Base-by-base conservation (phyloP, 2,113 vertebrate genomes). In the Abramis brama region DNA sequence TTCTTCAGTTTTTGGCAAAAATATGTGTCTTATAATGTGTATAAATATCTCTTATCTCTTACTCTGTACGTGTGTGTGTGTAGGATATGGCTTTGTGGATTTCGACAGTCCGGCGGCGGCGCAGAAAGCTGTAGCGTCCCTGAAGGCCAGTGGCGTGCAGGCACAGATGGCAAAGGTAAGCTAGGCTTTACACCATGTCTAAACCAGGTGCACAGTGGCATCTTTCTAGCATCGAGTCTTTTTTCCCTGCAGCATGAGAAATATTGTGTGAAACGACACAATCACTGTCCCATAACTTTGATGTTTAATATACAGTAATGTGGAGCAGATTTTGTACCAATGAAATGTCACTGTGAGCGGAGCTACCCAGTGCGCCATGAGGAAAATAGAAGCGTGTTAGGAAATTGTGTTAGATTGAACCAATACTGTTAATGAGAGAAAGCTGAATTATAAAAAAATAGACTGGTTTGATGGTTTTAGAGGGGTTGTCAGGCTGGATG, bases 131-230 rank as follows among this genome's bases (percentile, higher is more conserved):
- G 98, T 99, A 92, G 96, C 97, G 11, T 99, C 98, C 68, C 97
- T 99, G 88, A 99, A 99, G 94, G 98, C 98, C 91, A 99, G 96
- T 87, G 98, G 98, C 0, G 98, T 99, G 68, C 98, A 99, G 94
- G 98, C 98, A 0, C 98, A 99, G 95, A 99, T 99, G 98, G 98
- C 98, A 90, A 99, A 99, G 97, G 98, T 99, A 97, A 94, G 68
- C 66, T 73, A n/a, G 55, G 33, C 30, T 83, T 83, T 83, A 43
- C 66, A n/a, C 6, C 9, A 5, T 68, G 66, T 73, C 68, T 55
- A 71, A 21, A 21, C 6, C 19, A 43, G 55, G 36, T 33, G 10
- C 13, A 30, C 19, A 23, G 78, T 62, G 57, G 19, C 39, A 21
- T 57, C 6, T 74, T 45, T 47, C 59, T n/a, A 79, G 19, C 27